Conservation (phyloP, 2,888 invertebrate genomes). For the Monopis laevigella region DNA sequence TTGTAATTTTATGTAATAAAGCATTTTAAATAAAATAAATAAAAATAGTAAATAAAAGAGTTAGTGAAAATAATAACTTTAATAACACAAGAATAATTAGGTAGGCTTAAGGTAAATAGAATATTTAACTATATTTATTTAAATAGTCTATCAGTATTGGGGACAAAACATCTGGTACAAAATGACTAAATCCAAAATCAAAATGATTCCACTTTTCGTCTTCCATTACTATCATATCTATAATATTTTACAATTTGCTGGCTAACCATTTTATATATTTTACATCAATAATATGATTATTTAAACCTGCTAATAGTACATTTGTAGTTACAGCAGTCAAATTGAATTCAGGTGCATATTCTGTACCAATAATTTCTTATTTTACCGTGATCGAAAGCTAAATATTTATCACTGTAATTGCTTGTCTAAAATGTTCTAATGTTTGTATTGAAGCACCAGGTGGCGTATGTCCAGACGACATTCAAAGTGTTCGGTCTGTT, state of each 20-base stretch:
- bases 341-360: slow-evolving; percentile 35
- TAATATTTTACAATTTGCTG: slow-evolving; percentile 60
- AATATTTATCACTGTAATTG: slow-evolving; percentile 29
- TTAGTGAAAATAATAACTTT: too few relatives aligned
- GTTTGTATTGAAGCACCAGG: slow-evolving; percentile 37
- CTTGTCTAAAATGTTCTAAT: slow-evolving; percentile 41
- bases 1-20: too few relatives aligned
- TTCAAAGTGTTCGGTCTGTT: slow-evolving; percentile 28
- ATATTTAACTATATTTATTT: too few relatives aligned
- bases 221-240: slow-evolving; percentile 62
- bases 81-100: too few relatives aligned
- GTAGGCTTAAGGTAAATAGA: too few relatives aligned
- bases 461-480: slow-evolving; percentile 37
- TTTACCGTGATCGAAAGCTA: slow-evolving; percentile 32
- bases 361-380: slow-evolving; percentile 31
- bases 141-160: too few relatives aligned
- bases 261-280: slow-evolving; percentile 65
- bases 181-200: slow-evolving; percentile 24
- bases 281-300: slow-evolving; percentile 68
- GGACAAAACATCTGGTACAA: neutral
- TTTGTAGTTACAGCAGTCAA: slow-evolving; percentile 34
- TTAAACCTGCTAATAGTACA: slow-evolving; percentile 35
- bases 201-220: slow-evolving; percentile 36
- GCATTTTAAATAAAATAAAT: too few relatives aligned
- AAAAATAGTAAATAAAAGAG: too few relatives aligned